Conservation (phyloP, 2,113 vertebrate species). For the Halcyon senegalensis region DNA sequence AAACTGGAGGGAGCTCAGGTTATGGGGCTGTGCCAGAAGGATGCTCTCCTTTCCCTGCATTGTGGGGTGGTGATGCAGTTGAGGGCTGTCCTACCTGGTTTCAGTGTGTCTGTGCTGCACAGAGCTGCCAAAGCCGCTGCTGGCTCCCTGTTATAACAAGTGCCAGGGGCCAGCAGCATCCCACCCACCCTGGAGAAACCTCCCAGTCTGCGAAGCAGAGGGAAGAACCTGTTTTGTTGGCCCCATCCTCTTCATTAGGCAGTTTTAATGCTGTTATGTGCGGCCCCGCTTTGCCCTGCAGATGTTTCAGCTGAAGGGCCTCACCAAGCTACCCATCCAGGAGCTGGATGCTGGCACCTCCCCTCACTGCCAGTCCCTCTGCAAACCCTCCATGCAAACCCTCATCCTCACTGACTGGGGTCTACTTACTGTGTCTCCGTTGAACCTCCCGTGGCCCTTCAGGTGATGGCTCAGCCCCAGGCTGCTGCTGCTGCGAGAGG, state of each 20-base stretch:
- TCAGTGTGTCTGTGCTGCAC: neutral
- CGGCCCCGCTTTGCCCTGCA: neutral
- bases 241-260: fast-evolving
- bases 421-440: conserved; percentile 63
- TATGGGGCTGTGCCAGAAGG: fast-evolving
- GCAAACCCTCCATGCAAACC: neutral
- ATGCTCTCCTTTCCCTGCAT: neutral
- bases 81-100: neutral
- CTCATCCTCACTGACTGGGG: fast-evolving
- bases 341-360: fast-evolving
- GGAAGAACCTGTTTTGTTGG: neutral
- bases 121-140: neutral
- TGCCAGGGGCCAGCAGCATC: fast-evolving
- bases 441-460: conserved; percentile 57
- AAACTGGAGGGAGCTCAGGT: neutral
- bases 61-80: fast-evolving
- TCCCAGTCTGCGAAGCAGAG: neutral
- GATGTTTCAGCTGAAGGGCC: fast-evolving
- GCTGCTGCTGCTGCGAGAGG: neutral
- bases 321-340: fast-evolving
- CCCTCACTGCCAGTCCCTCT: fast-evolving
- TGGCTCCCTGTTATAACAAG: neutral
- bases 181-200: neutral
- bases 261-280: fast-evolving
- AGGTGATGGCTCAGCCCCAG: neutral